Evolutionary conservation across 2,888 invertebrate species (phyloP).

Genomic region (Furcula furcula): DNA sequence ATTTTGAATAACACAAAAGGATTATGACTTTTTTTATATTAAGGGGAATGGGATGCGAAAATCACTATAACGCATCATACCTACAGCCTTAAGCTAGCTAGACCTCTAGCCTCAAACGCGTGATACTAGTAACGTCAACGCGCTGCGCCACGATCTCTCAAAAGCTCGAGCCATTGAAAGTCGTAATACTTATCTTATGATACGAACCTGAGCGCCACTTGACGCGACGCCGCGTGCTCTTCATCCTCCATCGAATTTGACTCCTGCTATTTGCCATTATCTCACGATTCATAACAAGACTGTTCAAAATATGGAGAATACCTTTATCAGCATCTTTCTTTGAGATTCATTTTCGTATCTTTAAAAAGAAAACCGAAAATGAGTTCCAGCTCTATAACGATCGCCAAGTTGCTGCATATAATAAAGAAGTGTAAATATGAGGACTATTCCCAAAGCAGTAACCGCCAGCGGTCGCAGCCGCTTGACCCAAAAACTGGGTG

Average conservation of each 20-base stretch:
- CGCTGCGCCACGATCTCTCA: conserved; percentile 59
- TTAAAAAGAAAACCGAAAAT: no score
- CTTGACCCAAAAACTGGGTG: conserved; percentile 72
- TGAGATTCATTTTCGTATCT: no score
- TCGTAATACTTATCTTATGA: conserved; percentile 59
- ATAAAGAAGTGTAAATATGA: conserved; percentile 47
- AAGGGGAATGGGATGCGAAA: no score
- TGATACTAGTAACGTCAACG: no score
- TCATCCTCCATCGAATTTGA: conserved; percentile 46
- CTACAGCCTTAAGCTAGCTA: no score
- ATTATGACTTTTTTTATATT: no score
- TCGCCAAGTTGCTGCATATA: conserved; percentile 20
- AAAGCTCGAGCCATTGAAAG: conserved; percentile 63
- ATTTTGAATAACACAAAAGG: no score
- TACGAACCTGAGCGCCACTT: conserved; percentile 29
- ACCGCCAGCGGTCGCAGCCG: conserved; percentile 46
- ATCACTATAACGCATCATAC: no score
- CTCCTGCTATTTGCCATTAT: conserved; percentile 25
- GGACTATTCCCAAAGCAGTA: conserved; percentile 41
- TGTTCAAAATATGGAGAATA: no score
- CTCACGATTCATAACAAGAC: conserved; percentile 4
- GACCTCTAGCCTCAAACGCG: no score
- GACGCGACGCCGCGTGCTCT: conserved; percentile 24
- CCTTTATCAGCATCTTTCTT: no score
- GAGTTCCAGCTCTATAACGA: no score